phyloP scores from a whole-genome alignment of 2,113 vertebrate genomes.

The Ceyx cyanopectus region DNA sequence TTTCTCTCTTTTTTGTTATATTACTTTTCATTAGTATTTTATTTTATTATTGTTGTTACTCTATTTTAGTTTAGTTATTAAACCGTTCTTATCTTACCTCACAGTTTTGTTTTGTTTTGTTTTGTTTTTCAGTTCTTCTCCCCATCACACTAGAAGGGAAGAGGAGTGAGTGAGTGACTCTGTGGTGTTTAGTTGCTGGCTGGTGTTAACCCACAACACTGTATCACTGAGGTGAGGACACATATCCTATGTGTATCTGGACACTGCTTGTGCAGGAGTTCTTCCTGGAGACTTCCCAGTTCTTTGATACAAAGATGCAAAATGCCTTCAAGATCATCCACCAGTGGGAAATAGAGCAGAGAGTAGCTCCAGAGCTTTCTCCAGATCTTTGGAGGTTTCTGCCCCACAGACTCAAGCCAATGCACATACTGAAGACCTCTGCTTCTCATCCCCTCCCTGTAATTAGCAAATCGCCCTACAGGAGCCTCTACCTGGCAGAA shows the following conservation, averaged over 20 bases:
- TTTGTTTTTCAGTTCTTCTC: background rate
- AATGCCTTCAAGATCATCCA: background rate
- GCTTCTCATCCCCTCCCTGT: background rate
- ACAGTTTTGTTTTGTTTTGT: background rate
- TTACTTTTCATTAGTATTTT: background rate
- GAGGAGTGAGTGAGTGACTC: background rate
- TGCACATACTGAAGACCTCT: background rate
- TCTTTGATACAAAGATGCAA: background rate
- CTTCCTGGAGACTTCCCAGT: background rate
- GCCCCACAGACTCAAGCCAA: background rate
- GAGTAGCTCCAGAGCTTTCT: background rate
- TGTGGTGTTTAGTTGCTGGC: background rate
- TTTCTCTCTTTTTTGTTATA: background rate
- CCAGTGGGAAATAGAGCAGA: background rate
- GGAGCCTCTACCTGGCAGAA: background rate
- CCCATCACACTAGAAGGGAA: background rate
- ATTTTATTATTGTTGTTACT: background rate
- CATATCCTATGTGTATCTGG: background rate
- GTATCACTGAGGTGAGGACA: background rate
- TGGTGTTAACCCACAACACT: background rate
- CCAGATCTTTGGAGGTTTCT: background rate
- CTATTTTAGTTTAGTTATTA: background rate
- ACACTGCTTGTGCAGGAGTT: background rate
- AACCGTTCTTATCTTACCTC: background rate
- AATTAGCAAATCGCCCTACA: accelerated